Evolutionary conservation across 1,140 invertebrate species (phyloP).

Genomic region (Ips nitidus): DNA sequence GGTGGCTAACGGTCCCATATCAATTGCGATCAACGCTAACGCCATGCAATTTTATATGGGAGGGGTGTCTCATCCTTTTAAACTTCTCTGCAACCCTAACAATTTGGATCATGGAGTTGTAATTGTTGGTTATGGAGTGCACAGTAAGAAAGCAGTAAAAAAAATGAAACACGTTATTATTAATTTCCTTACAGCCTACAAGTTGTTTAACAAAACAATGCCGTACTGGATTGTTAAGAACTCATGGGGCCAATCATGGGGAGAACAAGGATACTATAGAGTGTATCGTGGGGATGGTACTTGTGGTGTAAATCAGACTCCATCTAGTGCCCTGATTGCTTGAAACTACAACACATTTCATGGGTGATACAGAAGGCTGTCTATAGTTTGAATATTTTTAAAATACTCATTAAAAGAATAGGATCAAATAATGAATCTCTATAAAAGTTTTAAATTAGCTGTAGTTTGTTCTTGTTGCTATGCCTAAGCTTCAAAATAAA

Average conservation of each 20-base stretch:
- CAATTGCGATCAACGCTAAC: constrained; percentile 97
- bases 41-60: constrained; percentile 98
- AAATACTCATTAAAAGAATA: no score
- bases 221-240: constrained; percentile 95
- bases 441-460: no score
- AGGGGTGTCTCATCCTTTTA: constrained; percentile 94
- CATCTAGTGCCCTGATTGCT: constrained; percentile 79
- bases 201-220: constrained; percentile 75
- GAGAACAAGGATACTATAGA: constrained; percentile 91
- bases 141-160: constrained; percentile 60
- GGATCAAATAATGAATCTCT: no score
- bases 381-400: no score
- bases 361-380: no score
- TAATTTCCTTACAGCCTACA: constrained; percentile 64
- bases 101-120: constrained; percentile 90
- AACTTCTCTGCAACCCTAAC: constrained; percentile 79
- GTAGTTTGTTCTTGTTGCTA: no score
- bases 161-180: constrained; percentile 4
- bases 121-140: constrained; percentile 88
- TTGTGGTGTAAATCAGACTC: constrained; percentile 92
- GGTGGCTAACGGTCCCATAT: constrained; percentile 89
- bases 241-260: constrained; percentile 87
- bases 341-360: background rate
- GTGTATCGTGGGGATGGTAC: constrained; percentile 93
- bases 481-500: no score